Percentiles rank a stretch among this genome's conserved stretches.
phyloP scores from a whole-genome alignment of 1,140 invertebrate species.

The Macrostomum lignano region DNA sequence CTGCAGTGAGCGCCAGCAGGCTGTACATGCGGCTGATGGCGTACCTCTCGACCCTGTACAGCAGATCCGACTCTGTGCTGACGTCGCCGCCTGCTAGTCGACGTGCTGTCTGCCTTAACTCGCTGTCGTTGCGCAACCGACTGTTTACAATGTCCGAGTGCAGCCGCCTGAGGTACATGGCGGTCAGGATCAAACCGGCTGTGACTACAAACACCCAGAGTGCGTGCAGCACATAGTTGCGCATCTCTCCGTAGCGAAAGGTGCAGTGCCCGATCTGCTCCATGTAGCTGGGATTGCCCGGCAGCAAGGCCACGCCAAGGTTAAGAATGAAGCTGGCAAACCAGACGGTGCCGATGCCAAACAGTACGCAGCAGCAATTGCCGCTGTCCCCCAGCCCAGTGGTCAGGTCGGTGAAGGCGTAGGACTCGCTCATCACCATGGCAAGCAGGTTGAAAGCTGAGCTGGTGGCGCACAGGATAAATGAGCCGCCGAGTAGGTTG shows the following conservation, averaged over 20 bases:
- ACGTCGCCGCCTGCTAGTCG: constrained; percentile 5
- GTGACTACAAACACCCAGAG: too few species aligned
- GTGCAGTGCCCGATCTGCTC: constrained; percentile 46
- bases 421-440: constrained; percentile 57
- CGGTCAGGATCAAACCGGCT: too few species aligned
- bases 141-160: too few species aligned
- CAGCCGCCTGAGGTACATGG: too few species aligned
- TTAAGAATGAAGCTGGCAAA: constrained; percentile 51
- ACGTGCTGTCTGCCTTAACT: too few species aligned
- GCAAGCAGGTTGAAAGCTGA: constrained; percentile 66
- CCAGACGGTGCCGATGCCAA: too few species aligned
- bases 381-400: constrained; percentile 9
- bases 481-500: constrained; percentile 57
- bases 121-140: too few species aligned
- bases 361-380: constrained; percentile 44
- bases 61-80: background rate
- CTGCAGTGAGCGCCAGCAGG: constrained; percentile 38
- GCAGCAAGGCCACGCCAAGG: constrained; percentile 50
- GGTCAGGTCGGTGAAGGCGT: constrained; percentile 40
- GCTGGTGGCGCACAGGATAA: constrained; percentile 54
- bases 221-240: too few species aligned
- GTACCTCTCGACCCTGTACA: constrained; percentile 9
- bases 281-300: constrained; percentile 13
- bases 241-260: too few species aligned
- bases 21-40: constrained; percentile 11